These are phyloP conservation scores for Mythimna albipuncta DNA, from an alignment of 2,888 invertebrate genomes.

Conservation along the genomic window DNA sequence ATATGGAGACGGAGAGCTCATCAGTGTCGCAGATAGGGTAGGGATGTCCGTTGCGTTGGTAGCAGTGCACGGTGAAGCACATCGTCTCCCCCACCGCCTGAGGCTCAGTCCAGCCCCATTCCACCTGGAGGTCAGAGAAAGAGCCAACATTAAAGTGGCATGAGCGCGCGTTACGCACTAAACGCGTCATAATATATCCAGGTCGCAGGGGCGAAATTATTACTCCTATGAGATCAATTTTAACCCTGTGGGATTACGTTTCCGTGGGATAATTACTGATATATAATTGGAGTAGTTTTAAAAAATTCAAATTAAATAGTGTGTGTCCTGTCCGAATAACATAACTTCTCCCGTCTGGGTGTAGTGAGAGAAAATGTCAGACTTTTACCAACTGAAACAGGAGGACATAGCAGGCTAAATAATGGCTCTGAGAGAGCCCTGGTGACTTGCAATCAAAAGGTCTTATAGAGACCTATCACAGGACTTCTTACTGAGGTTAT, in stretches of 20 bases:
- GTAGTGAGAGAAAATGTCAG: no score
- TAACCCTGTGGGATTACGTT: background rate
- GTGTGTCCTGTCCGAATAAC: no score
- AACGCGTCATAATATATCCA: background rate
- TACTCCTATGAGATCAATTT: background rate
- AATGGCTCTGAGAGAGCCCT: no score
- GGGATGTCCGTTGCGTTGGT: slow-evolving; percentile 97
- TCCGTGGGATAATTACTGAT: background rate
- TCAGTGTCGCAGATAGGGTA: slow-evolving; percentile 98
- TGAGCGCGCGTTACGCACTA: background rate
- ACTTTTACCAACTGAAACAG: no score
- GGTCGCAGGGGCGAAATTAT: no score
- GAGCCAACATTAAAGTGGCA: background rate
- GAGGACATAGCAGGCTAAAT: no score
- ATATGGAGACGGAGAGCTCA: slow-evolving; percentile 96
- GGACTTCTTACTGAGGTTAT: no score
- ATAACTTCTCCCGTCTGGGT: no score
- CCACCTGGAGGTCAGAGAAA: slow-evolving; percentile 88
- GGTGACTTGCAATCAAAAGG: no score
- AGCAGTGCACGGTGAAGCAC: slow-evolving; percentile 97
- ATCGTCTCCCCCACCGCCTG: slow-evolving; percentile 97
- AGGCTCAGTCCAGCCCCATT: slow-evolving; percentile 98
- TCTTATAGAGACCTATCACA: no score
- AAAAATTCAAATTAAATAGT: no score
- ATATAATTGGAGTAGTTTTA: background rate